phyloP scores from a whole-genome alignment of 2,797 vertebrate genomes.

The Ctenopoma multispine region DNA sequence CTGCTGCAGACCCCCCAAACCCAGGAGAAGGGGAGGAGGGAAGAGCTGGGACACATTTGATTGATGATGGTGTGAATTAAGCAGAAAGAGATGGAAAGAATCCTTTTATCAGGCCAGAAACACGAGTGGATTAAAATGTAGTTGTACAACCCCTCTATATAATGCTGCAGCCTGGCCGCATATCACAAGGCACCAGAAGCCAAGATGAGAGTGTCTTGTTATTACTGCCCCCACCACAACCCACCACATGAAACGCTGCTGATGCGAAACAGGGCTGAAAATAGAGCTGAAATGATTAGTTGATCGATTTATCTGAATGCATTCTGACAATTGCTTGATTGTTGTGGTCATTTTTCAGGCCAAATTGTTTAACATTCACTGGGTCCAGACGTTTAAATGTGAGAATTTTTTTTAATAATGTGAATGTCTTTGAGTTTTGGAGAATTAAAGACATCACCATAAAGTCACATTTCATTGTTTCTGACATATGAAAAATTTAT shows the following conservation, averaged over 20 bases:
- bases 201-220: slow-evolving; percentile 70
- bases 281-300: slow-evolving; percentile 16
- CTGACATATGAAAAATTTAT: neutral
- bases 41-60: slow-evolving; percentile 79
- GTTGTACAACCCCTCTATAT: slow-evolving; percentile 86
- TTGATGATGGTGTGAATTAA: slow-evolving; percentile 89
- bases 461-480: neutral
- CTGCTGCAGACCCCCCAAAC: slow-evolving; percentile 79
- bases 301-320: slow-evolving; percentile 16
- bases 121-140: slow-evolving; percentile 89
- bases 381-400: neutral
- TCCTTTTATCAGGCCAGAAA: slow-evolving; percentile 87
- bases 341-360: slow-evolving; percentile 6
- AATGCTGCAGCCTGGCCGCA: slow-evolving; percentile 78
- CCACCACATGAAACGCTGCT: slow-evolving; percentile 65
- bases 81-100: slow-evolving; percentile 88
- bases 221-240: slow-evolving; percentile 57
- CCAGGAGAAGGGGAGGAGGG: slow-evolving; percentile 57
- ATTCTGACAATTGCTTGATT: neutral
- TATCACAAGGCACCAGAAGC: slow-evolving; percentile 82
- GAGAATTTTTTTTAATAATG: neutral
- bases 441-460: too few species aligned
- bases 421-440: neutral
- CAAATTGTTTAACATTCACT: neutral
- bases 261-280: slow-evolving; percentile 40